These are phyloP conservation scores for Arizona elegans DNA, from an alignment of 2,113 vertebrate genomes.

Conservation along the genomic window DNA sequence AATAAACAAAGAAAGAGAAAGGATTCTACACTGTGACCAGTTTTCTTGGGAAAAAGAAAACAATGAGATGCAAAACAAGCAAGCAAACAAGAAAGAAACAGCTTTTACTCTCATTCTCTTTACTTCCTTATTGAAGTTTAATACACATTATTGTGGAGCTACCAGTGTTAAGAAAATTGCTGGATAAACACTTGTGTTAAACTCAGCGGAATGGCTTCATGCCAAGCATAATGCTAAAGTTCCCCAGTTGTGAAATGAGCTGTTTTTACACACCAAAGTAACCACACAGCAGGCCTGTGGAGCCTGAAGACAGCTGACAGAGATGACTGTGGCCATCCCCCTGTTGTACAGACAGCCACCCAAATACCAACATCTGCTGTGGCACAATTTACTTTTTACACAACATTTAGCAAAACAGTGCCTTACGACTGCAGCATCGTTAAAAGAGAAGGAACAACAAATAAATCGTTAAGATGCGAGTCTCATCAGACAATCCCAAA, in stretches of 20 bases:
- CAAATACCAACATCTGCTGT: slow-evolving; percentile 85
- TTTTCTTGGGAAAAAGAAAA: background rate
- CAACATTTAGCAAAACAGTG: slow-evolving; percentile 90
- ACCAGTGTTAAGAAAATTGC: slow-evolving; percentile 63
- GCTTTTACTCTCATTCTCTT: background rate
- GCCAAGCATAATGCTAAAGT: slow-evolving; percentile 70
- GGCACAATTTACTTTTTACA: slow-evolving; percentile 91
- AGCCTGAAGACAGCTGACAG: slow-evolving; percentile 78
- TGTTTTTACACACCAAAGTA: slow-evolving; percentile 90
- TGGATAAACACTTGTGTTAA: slow-evolving; percentile 66
- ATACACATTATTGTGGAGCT: slow-evolving; percentile 40
- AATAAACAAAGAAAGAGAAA: slow-evolving; percentile 9
- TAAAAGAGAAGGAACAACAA: slow-evolving; percentile 72
- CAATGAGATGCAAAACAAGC: background rate
- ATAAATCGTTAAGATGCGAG: slow-evolving; percentile 60
- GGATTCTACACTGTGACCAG: background rate
- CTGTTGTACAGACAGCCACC: slow-evolving; percentile 74
- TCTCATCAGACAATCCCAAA: slow-evolving; percentile 70
- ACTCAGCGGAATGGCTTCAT: slow-evolving; percentile 46
- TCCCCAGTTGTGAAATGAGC: slow-evolving; percentile 81
- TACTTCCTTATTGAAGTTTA: slow-evolving; percentile 43
- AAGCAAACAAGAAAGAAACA: slow-evolving; percentile 12
- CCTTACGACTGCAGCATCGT: slow-evolving; percentile 78
- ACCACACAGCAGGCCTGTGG: slow-evolving; percentile 87
- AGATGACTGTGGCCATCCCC: slow-evolving; percentile 78